Percentiles rank a stretch among this genome's conserved stretches.
Conservation (phyloP, 2,888 invertebrate species). For the Strigamia transsilvanica region DNA sequence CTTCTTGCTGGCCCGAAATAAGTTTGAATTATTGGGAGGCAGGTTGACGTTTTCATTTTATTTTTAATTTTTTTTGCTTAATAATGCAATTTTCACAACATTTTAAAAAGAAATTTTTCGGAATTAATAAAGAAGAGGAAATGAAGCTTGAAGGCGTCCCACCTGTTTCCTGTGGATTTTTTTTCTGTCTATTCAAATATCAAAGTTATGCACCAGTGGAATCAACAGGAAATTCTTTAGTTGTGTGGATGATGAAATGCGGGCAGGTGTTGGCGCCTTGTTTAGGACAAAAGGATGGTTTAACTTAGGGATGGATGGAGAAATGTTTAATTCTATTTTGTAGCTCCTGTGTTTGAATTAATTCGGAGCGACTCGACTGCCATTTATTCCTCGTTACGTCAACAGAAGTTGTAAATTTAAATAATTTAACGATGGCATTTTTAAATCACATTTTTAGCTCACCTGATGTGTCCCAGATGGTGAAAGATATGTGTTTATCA, state of each 20-base stretch:
- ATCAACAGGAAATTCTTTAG: slow-evolving; percentile 39
- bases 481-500: slow-evolving; percentile 70
- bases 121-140: slow-evolving; percentile 36
- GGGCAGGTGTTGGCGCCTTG: slow-evolving; percentile 29
- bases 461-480: slow-evolving; percentile 74
- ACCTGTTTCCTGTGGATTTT: slow-evolving; percentile 33
- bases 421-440: no score
- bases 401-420: neutral
- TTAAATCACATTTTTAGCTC: slow-evolving; percentile 57
- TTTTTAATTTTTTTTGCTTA: neutral
- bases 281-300: slow-evolving; percentile 26
- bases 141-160: neutral
- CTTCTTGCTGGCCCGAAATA: neutral
- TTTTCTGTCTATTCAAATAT: slow-evolving; percentile 20
- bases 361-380: neutral
- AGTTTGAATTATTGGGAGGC: neutral
- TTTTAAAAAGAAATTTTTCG: neutral
- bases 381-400: neutral
- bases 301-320: neutral
- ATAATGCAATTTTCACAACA: neutral
- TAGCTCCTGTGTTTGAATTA: neutral
- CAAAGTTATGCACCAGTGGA: neutral
- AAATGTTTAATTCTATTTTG: slow-evolving; percentile 2
- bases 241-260: slow-evolving; percentile 12
- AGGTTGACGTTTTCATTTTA: no score